phyloP scores from a whole-genome alignment of 2,113 vertebrate species.

The Cisticola juncidis region DNA sequence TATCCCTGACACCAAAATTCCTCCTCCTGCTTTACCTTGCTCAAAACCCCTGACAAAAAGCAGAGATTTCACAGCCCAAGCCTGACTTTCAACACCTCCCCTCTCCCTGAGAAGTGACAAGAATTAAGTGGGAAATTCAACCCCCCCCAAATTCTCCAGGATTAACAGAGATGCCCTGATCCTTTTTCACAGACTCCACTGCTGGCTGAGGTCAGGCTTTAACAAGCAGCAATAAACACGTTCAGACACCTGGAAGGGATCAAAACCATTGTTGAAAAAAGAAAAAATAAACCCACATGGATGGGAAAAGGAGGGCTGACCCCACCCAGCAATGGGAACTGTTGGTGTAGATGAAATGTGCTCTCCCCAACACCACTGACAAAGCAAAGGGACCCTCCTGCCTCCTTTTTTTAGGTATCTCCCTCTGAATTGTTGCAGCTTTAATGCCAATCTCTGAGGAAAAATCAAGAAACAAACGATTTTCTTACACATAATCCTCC shows the following conservation, averaged over 20 bases:
- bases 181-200: not conserved
- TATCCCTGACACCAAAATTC: not conserved
- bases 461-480: conserved; percentile 71
- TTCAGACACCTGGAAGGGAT: not conserved
- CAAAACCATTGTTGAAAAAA: not conserved
- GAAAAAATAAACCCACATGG: not conserved
- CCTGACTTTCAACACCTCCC: not conserved
- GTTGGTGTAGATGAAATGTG: not conserved
- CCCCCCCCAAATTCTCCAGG: not conserved
- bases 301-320: not conserved
- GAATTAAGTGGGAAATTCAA: not conserved
- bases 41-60: not conserved
- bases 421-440: not conserved
- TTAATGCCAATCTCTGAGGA: conserved; percentile 59
- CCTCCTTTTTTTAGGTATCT: not conserved
- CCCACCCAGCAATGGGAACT: not conserved
- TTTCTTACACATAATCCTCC: conserved; percentile 63
- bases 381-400: not conserved
- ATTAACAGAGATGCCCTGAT: not conserved
- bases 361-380: not conserved
- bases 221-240: not conserved
- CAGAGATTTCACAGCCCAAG: conserved; percentile 11
- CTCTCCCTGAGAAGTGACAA: not conserved
- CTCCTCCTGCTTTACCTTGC: not conserved
- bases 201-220: not conserved